These are phyloP conservation scores for Actinemys pallida DNA, from an alignment of 2,113 vertebrate species.

Conservation along the genomic window DNA sequence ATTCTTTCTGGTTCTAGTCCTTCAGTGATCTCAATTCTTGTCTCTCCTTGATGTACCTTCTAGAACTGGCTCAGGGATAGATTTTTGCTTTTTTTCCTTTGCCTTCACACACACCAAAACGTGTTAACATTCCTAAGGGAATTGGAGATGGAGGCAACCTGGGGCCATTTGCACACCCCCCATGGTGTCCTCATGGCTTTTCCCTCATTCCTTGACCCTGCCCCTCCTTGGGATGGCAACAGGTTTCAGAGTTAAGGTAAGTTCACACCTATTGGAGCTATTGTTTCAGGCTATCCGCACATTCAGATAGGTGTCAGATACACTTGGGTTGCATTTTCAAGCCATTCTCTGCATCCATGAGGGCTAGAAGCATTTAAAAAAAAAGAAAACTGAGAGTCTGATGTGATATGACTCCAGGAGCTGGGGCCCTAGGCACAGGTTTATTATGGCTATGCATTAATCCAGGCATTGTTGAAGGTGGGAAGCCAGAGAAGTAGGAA, in stretches of 20 bases:
- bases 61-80: background rate
- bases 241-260: background rate
- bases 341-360: background rate
- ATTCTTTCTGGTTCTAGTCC: background rate
- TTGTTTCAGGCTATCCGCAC: background rate
- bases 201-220: background rate
- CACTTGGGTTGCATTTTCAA: background rate
- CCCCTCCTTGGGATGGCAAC: background rate
- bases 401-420: background rate
- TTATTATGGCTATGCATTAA: background rate
- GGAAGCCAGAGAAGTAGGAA: background rate
- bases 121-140: constrained; percentile 60
- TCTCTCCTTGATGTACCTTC: background rate
- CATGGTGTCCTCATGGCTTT: background rate
- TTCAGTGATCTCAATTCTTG: background rate
- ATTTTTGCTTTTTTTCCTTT: background rate
- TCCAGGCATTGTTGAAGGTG: background rate
- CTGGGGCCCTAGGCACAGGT: background rate
- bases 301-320: fast-evolving
- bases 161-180: background rate
- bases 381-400: background rate
- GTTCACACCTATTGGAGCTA: background rate
- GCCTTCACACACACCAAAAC: background rate
- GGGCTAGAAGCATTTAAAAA: background rate
- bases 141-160: background rate